Percentiles rank a stretch among this genome's conserved stretches.
phyloP scores from a whole-genome alignment of 2,888 invertebrate genomes.

The Junonia oenone region DNA sequence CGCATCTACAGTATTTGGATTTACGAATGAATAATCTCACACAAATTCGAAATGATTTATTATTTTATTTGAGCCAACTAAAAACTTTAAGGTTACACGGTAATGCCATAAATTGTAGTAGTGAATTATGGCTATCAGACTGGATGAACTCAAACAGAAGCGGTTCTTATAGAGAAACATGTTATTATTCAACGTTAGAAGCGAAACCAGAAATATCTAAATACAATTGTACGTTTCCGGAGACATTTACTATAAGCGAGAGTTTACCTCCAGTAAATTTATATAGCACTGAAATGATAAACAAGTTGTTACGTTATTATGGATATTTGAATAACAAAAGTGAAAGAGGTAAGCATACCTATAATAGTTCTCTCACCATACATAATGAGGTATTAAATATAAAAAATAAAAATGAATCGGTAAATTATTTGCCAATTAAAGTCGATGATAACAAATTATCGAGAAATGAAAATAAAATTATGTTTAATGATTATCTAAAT shows the following conservation, averaged over 20 bases:
- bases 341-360: conserved; percentile 49
- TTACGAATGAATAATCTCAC: conserved; percentile 82
- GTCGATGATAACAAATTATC: conserved; percentile 27
- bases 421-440: conserved; percentile 21
- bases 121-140: conserved; percentile 82
- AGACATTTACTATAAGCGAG: conserved; percentile 72
- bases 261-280: conserved; percentile 72
- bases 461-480: conserved; percentile 46
- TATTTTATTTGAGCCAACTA: conserved; percentile 84
- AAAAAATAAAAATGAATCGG: conserved; percentile 32
- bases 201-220: conserved; percentile 64
- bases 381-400: conserved; percentile 31
- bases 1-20: conserved; percentile 84
- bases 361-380: conserved; percentile 36
- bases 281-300: conserved; percentile 75
- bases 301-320: conserved; percentile 67
- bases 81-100: conserved; percentile 83
- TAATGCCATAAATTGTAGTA: conserved; percentile 85
- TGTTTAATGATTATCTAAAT: conserved; percentile 47
- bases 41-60: conserved; percentile 80
- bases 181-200: conserved; percentile 68
- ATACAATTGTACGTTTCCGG: conserved; percentile 72
- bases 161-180: conserved; percentile 56
- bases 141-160: conserved; percentile 82
- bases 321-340: conserved; percentile 71